Conservation (phyloP, 2,888 invertebrate genomes). For the Plusia festucae region DNA sequence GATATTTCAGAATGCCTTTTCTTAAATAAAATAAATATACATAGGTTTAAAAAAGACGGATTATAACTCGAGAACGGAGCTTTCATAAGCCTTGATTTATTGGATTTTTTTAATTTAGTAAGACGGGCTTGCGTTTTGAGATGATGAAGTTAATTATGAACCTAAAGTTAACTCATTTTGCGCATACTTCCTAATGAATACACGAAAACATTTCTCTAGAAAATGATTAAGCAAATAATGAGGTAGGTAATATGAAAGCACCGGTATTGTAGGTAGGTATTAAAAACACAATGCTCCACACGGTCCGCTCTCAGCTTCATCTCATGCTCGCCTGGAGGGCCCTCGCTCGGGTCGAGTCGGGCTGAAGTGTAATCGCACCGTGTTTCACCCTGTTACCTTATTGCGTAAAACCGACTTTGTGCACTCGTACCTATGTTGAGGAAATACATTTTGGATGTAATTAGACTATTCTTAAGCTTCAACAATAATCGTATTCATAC, state of each 20-base stretch:
- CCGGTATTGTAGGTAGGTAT: slow-evolving; percentile 35
- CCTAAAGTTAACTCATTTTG: too few relatives aligned
- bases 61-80: too few relatives aligned
- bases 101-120: too few relatives aligned
- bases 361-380: slow-evolving; percentile 45
- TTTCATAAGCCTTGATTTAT: too few relatives aligned
- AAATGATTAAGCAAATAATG: background rate
- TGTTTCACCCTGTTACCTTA: slow-evolving; percentile 57
- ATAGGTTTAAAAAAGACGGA: too few relatives aligned
- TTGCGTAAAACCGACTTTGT: slow-evolving; percentile 35
- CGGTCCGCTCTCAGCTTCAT: slow-evolving; percentile 49
- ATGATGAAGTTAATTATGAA: too few relatives aligned
- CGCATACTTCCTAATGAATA: too few relatives aligned
- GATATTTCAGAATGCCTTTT: too few relatives aligned
- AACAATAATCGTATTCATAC: too few relatives aligned
- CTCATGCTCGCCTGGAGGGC: slow-evolving; percentile 54
- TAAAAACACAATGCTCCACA: slow-evolving; percentile 59
- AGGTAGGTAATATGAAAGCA: slow-evolving; percentile 27
- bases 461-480: too few relatives aligned
- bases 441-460: background rate
- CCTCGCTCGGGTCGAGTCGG: slow-evolving; percentile 47
- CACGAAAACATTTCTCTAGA: background rate
- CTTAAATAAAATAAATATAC: too few relatives aligned
- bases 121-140: too few relatives aligned
- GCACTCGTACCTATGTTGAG: slow-evolving; percentile 16